Percentiles rank a stretch among this genome's conserved stretches.
Conservation (phyloP, 35 echinoderm and acorn worm genomes). For the Apostichopus californicus region DNA sequence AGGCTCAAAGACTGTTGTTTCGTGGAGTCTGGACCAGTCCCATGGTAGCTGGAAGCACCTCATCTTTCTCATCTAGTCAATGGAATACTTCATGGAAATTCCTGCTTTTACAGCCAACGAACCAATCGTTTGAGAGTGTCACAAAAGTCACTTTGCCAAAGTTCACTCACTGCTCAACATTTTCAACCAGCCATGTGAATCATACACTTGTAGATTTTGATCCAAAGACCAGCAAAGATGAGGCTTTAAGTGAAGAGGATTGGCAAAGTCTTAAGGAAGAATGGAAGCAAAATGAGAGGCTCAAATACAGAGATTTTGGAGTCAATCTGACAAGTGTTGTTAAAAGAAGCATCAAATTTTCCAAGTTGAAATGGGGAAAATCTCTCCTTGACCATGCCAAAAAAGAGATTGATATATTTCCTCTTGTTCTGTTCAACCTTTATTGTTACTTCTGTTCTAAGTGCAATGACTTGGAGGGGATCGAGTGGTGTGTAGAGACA, state of each 20-base stretch:
- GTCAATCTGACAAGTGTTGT: background rate
- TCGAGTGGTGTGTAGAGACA: background rate
- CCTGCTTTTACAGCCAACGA: no score
- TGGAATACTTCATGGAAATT: background rate
- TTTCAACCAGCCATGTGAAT: background rate
- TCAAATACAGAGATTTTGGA: conserved; percentile 22
- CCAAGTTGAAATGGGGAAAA: background rate
- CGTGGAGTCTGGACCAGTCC: background rate
- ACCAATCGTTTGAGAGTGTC: no score
- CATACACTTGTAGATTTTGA: background rate
- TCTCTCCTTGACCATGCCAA: background rate
- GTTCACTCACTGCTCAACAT: background rate
- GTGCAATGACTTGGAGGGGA: conserved; percentile 3
- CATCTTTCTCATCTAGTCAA: background rate
- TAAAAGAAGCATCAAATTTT: background rate
- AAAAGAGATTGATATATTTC: background rate
- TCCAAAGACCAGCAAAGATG: background rate
- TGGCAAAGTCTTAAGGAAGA: background rate
- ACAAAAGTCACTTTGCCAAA: no score
- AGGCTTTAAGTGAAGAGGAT: background rate
- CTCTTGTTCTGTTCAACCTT: background rate
- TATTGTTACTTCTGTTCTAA: conserved; percentile 23
- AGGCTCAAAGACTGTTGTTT: background rate
- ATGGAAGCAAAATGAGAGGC: background rate
- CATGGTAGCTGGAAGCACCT: background rate